Evolutionary conservation across 23 tunicate genomes (phyloP).

Genomic region (Styela clava): DNA sequence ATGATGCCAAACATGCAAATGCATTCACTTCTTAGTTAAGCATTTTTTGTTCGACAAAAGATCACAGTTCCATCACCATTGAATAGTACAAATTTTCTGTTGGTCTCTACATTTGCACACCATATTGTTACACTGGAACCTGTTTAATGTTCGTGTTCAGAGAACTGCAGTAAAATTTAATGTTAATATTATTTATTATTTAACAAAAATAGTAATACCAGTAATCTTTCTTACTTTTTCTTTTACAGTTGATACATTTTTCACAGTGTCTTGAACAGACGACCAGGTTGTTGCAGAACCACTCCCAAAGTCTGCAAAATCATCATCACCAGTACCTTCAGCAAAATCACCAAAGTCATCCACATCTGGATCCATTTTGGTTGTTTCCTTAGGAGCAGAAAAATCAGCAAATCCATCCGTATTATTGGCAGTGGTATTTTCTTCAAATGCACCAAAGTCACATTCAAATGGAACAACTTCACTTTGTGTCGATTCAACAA

Average conservation of each 20-base stretch:
- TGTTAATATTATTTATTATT: too few relatives aligned
- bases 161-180: too few relatives aligned
- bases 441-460: constrained; percentile 20
- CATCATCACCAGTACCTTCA: not conserved
- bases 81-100: too few relatives aligned
- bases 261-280: constrained; percentile 19
- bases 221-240: constrained; percentile 11
- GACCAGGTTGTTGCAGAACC: constrained; percentile 10
- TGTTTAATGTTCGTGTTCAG: too few relatives aligned
- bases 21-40: too few relatives aligned
- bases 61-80: too few relatives aligned
- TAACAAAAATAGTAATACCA: too few relatives aligned
- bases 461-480: not conserved
- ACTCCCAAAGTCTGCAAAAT: constrained; percentile 12
- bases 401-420: constrained; percentile 21
- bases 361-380: not conserved
- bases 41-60: too few relatives aligned
- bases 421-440: not conserved
- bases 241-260: not conserved
- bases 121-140: too few relatives aligned
- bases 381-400: not conserved
- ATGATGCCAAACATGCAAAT: too few relatives aligned
- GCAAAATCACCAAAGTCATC: constrained; percentile 22
- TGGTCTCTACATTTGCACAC: too few relatives aligned
- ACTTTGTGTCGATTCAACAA: not conserved